Evolutionary conservation across 2,113 vertebrate species (phyloP), one percentile per base, ranked within the genome.

Genomic region (Corydoras sp.): DNA sequence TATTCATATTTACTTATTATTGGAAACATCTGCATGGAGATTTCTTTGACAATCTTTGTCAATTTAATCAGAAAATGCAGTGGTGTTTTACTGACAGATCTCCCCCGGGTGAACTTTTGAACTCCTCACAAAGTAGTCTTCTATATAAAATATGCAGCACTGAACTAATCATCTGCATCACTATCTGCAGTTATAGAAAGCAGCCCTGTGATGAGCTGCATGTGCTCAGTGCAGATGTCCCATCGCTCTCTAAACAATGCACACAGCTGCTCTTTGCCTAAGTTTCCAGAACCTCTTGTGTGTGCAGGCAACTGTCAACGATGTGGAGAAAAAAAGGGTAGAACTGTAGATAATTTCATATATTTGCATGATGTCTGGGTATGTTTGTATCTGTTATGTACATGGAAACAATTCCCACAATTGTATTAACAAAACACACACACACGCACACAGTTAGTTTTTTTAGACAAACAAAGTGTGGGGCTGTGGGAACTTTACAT

Each of bases 221-320:
- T 32, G 49, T 66, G 63, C 48, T 35, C 13, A 13, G 32, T 59
- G 29, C 55, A 65, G 62, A 65, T 58, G 18, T 58, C 54, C n/a
- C 54, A 51, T 11, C 4, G 3, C 56, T 60, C 43, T 58, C 24
- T 65, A 72, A 65, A 72, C 62, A 73, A 59, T 69, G 11, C 32
- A 50, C 55, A 50, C 62, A 65, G 35, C 55, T 59, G 55, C 71
- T 65, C 15, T 8, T 32, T 54, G 43, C 14, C 30, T 65, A 55
- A 65, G 35, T 43, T 65, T 43, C 24, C 55, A 54, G 48, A 54
- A 51, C 30, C 18, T 15, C 53, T 59, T 67, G 30, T 67, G 58
- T 15, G 11, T 2, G 9, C 14, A 6, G 13, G 9, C 53, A 32
- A 73, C 43, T 32, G 10, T 15, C 14, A 65, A 7, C 31, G 29